Base-by-base conservation (phyloP, 2,797 vertebrate genomes). In the Chelon labrosus region DNA sequence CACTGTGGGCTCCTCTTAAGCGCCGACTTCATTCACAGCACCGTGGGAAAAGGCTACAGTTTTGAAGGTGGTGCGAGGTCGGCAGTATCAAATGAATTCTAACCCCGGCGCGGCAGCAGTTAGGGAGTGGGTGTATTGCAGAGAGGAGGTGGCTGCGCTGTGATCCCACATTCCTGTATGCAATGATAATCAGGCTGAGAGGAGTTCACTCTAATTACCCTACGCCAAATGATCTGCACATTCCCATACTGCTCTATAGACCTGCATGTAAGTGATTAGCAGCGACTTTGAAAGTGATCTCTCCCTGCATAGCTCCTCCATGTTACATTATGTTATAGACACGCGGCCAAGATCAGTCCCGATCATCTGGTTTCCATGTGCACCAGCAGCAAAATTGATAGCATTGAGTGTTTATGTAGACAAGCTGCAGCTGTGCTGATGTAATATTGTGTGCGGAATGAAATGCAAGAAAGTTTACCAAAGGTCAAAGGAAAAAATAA, bases 81-180 rank as follows among this genome's bases (percentile, higher is more conserved):
- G 38, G 60, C 22, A 7, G 57, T 38, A 80, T 85, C 35, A 60
- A 57, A 80, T 80, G 27, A 42, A 70, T 71, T 51, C n/a, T 22
- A 57, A 42, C 64, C 13, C 44, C 56, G 79, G 41, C 38, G 76
- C n/a, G 70, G 77, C 51, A 68, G 74, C 58, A 53, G 54, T 73
- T n/a, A 64, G 79, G 80, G 71, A 83, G 78, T 76, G 79, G 85
- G 77, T 69, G 82, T 65, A 70, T 85, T 72, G 51, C 57, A 80
- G 42, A 81, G 38, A 66, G 66, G 74, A 69, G 65, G 73, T 4
- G 66, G 63, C 70, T 69, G 61, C 13, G 20, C 72, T 66, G 64
- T 2, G 38, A 85, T 79, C 69, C 67, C 59, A 80, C 83, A 88
- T 85, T 89, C 86, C 81, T 85, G 57, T 52, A 58, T 55, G 78